A percentile compares a stretch with the other conserved stretches of the same genome.
These are phyloP conservation scores for Oncopodura yosiiana DNA, from an alignment of 1,140 invertebrate species.

Conservation along the genomic window DNA sequence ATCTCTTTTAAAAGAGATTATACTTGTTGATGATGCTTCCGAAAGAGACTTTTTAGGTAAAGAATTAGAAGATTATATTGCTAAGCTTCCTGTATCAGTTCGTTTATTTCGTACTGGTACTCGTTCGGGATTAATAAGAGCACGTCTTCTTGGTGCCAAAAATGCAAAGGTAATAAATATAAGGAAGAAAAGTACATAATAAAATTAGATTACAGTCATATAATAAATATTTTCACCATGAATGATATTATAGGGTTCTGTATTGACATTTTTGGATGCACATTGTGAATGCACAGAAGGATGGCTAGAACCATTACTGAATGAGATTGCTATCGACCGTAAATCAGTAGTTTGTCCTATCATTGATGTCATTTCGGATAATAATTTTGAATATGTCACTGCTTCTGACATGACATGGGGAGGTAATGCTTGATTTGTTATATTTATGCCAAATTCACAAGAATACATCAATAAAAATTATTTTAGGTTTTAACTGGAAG, in stretches of 20 bases:
- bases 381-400: slow-evolving; percentile 90
- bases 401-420: slow-evolving; percentile 95
- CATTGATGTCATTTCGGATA: slow-evolving; percentile 96
- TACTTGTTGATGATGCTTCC: slow-evolving; percentile 91
- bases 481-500: slow-evolving; percentile 87
- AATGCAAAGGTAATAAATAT: slow-evolving; percentile 54
- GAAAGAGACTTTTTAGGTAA: slow-evolving; percentile 84
- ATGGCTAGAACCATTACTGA: slow-evolving; percentile 84
- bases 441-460: neutral
- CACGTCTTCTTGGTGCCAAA: slow-evolving; percentile 79
- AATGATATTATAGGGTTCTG: slow-evolving; percentile 54
- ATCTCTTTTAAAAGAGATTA: slow-evolving; percentile 80
- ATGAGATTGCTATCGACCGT: slow-evolving; percentile 77
- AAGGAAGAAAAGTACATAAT: neutral
- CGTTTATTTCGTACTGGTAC: slow-evolving; percentile 75
- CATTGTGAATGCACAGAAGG: slow-evolving; percentile 92
- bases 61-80: slow-evolving; percentile 81
- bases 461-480: neutral
- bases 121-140: slow-evolving; percentile 85
- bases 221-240: neutral
- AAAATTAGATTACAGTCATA: neutral
- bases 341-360: slow-evolving; percentile 93
- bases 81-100: slow-evolving; percentile 69
- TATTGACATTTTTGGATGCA: slow-evolving; percentile 92
- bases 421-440: neutral